phyloP scores from a whole-genome alignment of 2,113 vertebrate genomes.

The Mus spicilegus region DNA sequence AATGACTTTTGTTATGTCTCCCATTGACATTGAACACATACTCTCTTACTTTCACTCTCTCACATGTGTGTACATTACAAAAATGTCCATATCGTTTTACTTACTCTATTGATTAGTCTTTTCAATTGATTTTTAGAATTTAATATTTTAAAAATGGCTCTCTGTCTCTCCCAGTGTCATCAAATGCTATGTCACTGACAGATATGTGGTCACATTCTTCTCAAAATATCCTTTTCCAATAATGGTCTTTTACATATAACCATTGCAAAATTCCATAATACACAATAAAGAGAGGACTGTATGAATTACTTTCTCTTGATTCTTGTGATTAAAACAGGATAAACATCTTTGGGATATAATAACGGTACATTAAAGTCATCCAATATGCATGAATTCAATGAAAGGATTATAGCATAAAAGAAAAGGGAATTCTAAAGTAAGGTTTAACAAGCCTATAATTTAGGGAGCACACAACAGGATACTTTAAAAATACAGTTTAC shows the following conservation, averaged over 20 bases:
- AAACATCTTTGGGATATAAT: neutral
- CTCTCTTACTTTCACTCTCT: neutral
- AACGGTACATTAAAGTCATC: neutral
- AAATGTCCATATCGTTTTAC: neutral
- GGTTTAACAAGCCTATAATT: neutral
- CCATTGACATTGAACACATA: neutral
- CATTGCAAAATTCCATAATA: neutral
- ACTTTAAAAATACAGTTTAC: neutral
- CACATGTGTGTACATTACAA: neutral
- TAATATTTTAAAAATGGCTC: neutral
- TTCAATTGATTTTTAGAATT: neutral
- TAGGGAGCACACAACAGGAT: neutral
- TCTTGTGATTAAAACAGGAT: neutral
- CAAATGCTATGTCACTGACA: neutral
- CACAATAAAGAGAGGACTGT: neutral
- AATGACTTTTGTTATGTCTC: neutral
- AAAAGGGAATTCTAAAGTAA: neutral
- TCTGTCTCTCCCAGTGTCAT: neutral
- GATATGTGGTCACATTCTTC: neutral
- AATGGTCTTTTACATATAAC: neutral
- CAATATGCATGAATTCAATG: neutral
- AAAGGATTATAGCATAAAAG: neutral
- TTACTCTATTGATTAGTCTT: neutral
- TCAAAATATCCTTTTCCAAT: neutral
- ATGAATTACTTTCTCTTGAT: neutral